Conservation (phyloP, 2,113 vertebrate genomes). For the Polypterus senegalus region DNA sequence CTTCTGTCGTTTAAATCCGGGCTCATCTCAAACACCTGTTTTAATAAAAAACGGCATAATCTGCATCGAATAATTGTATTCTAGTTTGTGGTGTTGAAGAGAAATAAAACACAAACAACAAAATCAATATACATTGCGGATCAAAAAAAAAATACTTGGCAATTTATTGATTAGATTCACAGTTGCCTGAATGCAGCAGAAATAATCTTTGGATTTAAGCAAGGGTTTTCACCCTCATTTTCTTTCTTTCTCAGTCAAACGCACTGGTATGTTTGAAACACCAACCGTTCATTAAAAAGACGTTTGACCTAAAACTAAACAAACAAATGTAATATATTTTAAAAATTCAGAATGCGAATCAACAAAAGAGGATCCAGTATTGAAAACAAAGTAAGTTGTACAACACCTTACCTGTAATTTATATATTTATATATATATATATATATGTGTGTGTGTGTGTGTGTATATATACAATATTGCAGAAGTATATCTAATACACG, state of each 20-base stretch:
- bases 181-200: slow-evolving; percentile 97
- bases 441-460: slow-evolving; percentile 62
- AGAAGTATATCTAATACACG: slow-evolving; percentile 66
- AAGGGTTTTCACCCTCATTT: slow-evolving; percentile 54
- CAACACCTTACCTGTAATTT: slow-evolving; percentile 66
- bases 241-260: slow-evolving; percentile 52
- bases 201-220: slow-evolving; percentile 98
- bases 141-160: slow-evolving; percentile 38
- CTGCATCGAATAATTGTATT: no score
- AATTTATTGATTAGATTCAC: slow-evolving; percentile 78
- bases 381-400: slow-evolving; percentile 66
- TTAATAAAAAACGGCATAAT: no score
- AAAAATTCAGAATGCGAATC: slow-evolving; percentile 40
- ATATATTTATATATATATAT: slow-evolving; percentile 57
- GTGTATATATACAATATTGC: slow-evolving; percentile 66
- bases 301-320: slow-evolving; percentile 55
- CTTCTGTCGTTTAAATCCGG: no score
- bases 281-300: slow-evolving; percentile 55
- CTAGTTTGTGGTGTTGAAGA: no score
- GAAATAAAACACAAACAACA: slow-evolving; percentile 30
- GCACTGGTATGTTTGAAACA: slow-evolving; percentile 28
- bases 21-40: no score
- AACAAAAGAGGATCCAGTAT: slow-evolving; percentile 33
- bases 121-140: slow-evolving; percentile 53
- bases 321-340: slow-evolving; percentile 41